Evolutionary conservation across 2,888 invertebrate genomes (phyloP).

Genomic region (Leptinotarsa juncta): DNA sequence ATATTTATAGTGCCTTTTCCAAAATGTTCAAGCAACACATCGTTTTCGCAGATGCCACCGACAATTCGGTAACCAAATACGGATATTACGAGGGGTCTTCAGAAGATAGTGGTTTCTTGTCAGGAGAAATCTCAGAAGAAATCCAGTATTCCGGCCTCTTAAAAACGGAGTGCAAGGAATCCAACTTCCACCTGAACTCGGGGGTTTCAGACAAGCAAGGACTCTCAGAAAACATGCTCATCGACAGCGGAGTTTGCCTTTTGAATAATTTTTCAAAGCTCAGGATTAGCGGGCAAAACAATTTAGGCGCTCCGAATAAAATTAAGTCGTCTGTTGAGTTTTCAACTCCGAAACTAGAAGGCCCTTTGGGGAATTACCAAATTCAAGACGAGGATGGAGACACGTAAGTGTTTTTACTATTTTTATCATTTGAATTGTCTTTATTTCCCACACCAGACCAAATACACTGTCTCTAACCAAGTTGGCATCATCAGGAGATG

Average conservation of each 20-base stretch:
- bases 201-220: constrained; percentile 38
- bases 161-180: constrained; percentile 35
- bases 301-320: constrained; percentile 54
- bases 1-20: background rate
- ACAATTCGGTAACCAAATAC: constrained; percentile 55
- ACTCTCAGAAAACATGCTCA: constrained; percentile 65
- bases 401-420: constrained; percentile 76
- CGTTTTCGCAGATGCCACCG: constrained; percentile 57
- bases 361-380: constrained; percentile 74
- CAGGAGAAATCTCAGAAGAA: constrained; percentile 52
- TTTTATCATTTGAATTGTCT: constrained; percentile 36
- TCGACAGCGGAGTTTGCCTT: constrained; percentile 76
- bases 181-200: constrained; percentile 27
- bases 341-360: constrained; percentile 40
- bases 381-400: constrained; percentile 87
- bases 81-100: constrained; percentile 54
- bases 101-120: constrained; percentile 61
- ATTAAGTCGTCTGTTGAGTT: constrained; percentile 46
- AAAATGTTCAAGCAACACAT: constrained; percentile 49
- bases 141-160: constrained; percentile 39
- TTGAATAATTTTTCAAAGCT: constrained; percentile 74
- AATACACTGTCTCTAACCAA: no score
- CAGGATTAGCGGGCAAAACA: constrained; percentile 64
- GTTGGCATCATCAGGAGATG: no score
- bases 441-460: constrained; percentile 36